Conservation (phyloP, 1,140 invertebrate genomes). For the Aphelenchoides avenae region DNA sequence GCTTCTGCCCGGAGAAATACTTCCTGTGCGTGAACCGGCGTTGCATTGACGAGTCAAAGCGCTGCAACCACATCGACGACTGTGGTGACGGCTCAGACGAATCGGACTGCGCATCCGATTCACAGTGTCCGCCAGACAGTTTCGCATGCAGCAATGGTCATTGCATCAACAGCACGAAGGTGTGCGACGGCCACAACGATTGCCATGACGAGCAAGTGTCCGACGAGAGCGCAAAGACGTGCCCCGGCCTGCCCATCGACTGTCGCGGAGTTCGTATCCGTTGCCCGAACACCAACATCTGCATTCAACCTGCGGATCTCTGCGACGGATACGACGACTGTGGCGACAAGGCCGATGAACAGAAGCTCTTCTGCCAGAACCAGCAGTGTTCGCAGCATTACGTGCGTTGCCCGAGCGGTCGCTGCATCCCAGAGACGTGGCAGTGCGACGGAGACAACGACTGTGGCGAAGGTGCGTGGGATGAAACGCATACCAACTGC, state of each 20-base stretch:
- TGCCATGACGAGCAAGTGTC: slow-evolving; percentile 55
- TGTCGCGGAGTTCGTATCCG: slow-evolving; percentile 54
- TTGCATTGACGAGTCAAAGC: slow-evolving; percentile 62
- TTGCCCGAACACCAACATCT: slow-evolving; percentile 58
- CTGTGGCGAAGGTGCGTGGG: slow-evolving; percentile 61
- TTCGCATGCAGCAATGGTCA: slow-evolving; percentile 86
- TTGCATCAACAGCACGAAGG: slow-evolving; percentile 57
- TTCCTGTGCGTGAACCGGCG: slow-evolving; percentile 79
- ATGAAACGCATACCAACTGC: slow-evolving; percentile 59
- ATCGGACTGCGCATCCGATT: slow-evolving; percentile 69
- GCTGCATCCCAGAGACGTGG: slow-evolving; percentile 59
- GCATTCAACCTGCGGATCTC: slow-evolving; percentile 53
- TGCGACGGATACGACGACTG: slow-evolving; percentile 55
- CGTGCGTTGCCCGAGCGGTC: slow-evolving; percentile 55
- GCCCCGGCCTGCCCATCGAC: slow-evolving; percentile 58
- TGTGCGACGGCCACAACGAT: slow-evolving; percentile 59
- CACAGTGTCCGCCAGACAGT: slow-evolving; percentile 75
- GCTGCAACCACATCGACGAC: slow-evolving; percentile 73
- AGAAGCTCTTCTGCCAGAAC: slow-evolving; percentile 57
- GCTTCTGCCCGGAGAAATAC: slow-evolving; percentile 49
- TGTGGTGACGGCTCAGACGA: slow-evolving; percentile 88
- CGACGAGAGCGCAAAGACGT: slow-evolving; percentile 50
- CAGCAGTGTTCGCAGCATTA: slow-evolving; percentile 53
- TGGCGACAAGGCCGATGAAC: slow-evolving; percentile 52
- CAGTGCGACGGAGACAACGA: slow-evolving; percentile 60